Conservation (phyloP, 2,113 vertebrate species). For the Mastomys natalensis region DNA sequence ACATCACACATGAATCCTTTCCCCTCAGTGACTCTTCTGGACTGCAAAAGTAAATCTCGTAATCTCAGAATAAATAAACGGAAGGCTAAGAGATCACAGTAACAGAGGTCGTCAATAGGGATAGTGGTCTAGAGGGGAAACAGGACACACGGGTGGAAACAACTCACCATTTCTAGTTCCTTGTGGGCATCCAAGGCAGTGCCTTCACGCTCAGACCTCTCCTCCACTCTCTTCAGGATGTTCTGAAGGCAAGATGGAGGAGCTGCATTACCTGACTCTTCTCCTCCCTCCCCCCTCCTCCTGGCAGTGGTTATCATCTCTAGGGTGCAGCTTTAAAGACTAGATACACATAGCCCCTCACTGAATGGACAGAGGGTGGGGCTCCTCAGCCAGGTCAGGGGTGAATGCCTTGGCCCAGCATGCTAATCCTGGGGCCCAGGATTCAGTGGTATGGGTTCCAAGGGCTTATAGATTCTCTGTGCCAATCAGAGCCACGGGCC, state of each 20-base stretch:
- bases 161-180: slow-evolving; percentile 93
- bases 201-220: slow-evolving; percentile 92
- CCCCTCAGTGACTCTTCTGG: neutral
- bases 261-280: neutral
- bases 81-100: neutral
- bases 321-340: too few relatives aligned
- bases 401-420: neutral
- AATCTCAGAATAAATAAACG: neutral
- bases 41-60: neutral
- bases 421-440: rapidly evolving
- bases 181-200: slow-evolving; percentile 94
- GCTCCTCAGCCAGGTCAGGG: neutral
- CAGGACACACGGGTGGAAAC: rapidly evolving
- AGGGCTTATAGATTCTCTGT: neutral
- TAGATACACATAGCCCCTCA: rapidly evolving
- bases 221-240: slow-evolving; percentile 96
- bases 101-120: neutral
- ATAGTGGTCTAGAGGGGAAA: neutral
- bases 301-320: rapidly evolving
- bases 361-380: neutral
- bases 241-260: slow-evolving; percentile 86
- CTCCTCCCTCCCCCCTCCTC: rapidly evolving
- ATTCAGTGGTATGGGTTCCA: rapidly evolving
- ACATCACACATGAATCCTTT: rapidly evolving
- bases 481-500: rapidly evolving